Evolutionary conservation across 2,888 invertebrate species (phyloP).

Genomic region (Oscheius sp.): DNA sequence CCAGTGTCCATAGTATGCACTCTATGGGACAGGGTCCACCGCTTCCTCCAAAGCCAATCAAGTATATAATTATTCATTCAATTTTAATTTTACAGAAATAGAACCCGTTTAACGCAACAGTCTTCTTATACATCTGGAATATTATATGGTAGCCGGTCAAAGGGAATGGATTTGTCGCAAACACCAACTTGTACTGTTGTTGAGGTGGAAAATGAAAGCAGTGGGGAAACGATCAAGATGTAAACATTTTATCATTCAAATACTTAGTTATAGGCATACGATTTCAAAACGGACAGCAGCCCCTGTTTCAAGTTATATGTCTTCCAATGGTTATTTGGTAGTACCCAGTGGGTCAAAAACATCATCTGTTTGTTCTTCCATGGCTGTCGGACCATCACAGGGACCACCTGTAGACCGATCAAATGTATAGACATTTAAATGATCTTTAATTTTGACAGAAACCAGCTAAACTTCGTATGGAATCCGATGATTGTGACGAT

Average conservation of each 20-base stretch:
- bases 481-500: slow-evolving; percentile 3
- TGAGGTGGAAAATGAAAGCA: slow-evolving; percentile 26
- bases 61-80: neutral
- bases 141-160: slow-evolving; percentile 6
- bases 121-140: neutral
- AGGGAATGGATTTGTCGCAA: slow-evolving; percentile 16
- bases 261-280: neutral
- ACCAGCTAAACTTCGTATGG: slow-evolving; percentile 21
- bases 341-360: slow-evolving; percentile 22
- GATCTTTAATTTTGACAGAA: neutral
- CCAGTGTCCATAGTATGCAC: slow-evolving; percentile 20
- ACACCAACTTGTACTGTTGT: slow-evolving; percentile 13
- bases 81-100: neutral
- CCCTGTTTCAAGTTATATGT: neutral
- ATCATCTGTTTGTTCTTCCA: slow-evolving; percentile 26
- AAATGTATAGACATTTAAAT: neutral
- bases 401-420: slow-evolving; percentile 27
- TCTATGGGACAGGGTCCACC: slow-evolving; percentile 10
- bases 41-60: slow-evolving; percentile 20
- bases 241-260: neutral
- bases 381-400: slow-evolving; percentile 17
- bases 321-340: slow-evolving; percentile 1
- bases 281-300: too few relatives aligned
- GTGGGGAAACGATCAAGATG: slow-evolving; percentile 27
- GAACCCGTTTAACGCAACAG: neutral